These are phyloP conservation scores for Corythornis cristatus DNA, from an alignment of 2,113 vertebrate species.

Conservation along the genomic window DNA sequence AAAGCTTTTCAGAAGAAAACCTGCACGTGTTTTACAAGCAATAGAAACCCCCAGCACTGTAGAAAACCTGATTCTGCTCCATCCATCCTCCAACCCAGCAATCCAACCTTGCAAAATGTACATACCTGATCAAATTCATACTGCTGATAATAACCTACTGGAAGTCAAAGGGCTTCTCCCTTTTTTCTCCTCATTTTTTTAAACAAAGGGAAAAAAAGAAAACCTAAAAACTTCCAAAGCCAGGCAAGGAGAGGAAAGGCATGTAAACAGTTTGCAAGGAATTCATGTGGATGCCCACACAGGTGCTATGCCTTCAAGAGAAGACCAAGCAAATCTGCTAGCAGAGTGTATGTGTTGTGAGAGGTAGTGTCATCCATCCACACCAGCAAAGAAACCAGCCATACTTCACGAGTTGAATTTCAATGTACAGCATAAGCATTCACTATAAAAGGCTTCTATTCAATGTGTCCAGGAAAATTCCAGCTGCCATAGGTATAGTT, in stretches of 20 bases:
- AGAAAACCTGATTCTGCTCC: neutral
- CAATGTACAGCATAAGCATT: neutral
- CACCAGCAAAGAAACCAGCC: neutral
- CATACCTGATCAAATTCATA: neutral
- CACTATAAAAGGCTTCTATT: neutral
- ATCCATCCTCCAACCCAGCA: neutral
- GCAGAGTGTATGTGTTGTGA: neutral
- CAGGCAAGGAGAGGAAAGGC: neutral
- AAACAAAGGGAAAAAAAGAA: neutral
- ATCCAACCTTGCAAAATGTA: neutral
- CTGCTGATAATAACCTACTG: neutral
- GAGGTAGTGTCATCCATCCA: neutral
- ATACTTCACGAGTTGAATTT: neutral
- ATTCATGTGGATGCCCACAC: neutral
- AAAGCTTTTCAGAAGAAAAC: neutral
- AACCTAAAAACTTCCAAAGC: neutral
- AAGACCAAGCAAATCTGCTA: neutral
- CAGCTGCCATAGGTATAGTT: neutral
- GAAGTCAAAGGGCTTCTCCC: neutral
- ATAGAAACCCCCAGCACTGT: accelerated
- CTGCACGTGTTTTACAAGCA: neutral
- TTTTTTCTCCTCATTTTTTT: neutral
- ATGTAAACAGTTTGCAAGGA: neutral
- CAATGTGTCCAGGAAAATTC: neutral
- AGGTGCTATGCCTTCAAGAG: neutral